Base-by-base conservation (phyloP, 1,140 invertebrate species). In the Eueides isabella region DNA sequence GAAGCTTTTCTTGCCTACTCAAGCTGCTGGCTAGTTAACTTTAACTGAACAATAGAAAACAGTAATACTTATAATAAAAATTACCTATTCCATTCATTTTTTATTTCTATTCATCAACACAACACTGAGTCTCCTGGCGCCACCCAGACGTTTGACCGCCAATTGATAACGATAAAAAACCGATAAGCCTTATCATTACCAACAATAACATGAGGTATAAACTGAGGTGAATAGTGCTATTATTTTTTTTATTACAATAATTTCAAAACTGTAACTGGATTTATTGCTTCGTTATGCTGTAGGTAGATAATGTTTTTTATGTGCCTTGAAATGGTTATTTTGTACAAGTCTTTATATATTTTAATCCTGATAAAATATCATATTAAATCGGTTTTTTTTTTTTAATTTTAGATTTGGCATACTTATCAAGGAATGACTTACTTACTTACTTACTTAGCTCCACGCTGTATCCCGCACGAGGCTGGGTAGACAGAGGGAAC, bases 141-240 rank as follows among this genome's bases (percentile, higher is more conserved):
- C 80, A 78, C 35, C 38, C 66, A 75, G 80, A 74, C 80, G 76
- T 61, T 74, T 75, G 75, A 70, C 75, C 76, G 75, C 62, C 77
- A 76, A 76, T 74, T 75, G 69, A 35, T 65, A 67, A 33, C 65
- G 78, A 82, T 82, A 80, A 73, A 77, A 72, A 67, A 74, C 55
- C 67, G 78, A 82, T 80, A 82, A 78, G 26, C n/a, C n/a, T 71
- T 75, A 74, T 81, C 74, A 67, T 67, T 78, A 76, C 66, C 74
- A 74, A 72, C 74, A 79, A 79, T 70, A 67, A 70, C 68, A 74
- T n/a, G 23, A 71, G 55, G 69, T 72, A 61, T 75, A 62, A 73
- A 64, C 31, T 66, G 30, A 33, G 64, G 64, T 74, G 69, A 41
- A 66, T 66, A 72, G 28, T 55, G 48, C 66, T 75, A 78, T 68